phyloP scores from a whole-genome alignment of 2,888 invertebrate genomes.

The Epinotia ramella region DNA sequence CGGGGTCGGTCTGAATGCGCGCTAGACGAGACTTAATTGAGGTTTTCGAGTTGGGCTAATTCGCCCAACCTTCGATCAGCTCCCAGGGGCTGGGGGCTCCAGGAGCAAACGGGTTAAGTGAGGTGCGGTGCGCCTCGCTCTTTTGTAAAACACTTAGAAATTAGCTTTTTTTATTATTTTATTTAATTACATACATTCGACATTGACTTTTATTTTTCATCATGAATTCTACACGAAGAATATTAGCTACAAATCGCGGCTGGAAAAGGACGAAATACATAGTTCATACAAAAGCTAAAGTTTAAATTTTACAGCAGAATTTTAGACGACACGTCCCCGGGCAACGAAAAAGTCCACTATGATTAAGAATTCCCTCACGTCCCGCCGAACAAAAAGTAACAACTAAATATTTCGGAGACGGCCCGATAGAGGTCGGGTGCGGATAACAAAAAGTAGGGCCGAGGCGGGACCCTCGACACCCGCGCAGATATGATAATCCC shows the following conservation, averaged over 20 bases:
- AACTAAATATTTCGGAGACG: constrained; percentile 84
- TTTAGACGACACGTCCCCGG: constrained; percentile 55
- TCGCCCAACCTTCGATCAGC: constrained; percentile 82
- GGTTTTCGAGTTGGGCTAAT: constrained; percentile 85
- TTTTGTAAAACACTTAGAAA: constrained; percentile 60
- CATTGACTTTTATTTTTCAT: not conserved
- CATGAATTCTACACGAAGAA: not conserved
- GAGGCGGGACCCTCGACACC: constrained; percentile 69
- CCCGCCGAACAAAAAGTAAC: constrained; percentile 82
- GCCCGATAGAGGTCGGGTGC: constrained; percentile 81
- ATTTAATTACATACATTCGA: not conserved
- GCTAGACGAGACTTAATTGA: constrained; percentile 85
- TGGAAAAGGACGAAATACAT: not conserved
- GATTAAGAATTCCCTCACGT: constrained; percentile 82
- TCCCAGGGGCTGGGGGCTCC: constrained; percentile 58
- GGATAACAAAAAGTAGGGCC: constrained; percentile 80
- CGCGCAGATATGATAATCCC: constrained; percentile 84
- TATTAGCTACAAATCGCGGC: not conserved
- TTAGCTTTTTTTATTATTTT: constrained; percentile 27
- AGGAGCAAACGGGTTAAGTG: constrained; percentile 68
- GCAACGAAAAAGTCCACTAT: constrained; percentile 62
- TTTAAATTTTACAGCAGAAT: constrained; percentile 49
- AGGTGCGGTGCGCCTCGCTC: constrained; percentile 65
- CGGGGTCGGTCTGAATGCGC: constrained; percentile 81
- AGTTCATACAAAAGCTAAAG: not conserved